Percentiles rank a stretch among this genome's conserved stretches.
Evolutionary conservation across 2,113 vertebrate genomes (phyloP).

Genomic region (Percina caprodes): DNA sequence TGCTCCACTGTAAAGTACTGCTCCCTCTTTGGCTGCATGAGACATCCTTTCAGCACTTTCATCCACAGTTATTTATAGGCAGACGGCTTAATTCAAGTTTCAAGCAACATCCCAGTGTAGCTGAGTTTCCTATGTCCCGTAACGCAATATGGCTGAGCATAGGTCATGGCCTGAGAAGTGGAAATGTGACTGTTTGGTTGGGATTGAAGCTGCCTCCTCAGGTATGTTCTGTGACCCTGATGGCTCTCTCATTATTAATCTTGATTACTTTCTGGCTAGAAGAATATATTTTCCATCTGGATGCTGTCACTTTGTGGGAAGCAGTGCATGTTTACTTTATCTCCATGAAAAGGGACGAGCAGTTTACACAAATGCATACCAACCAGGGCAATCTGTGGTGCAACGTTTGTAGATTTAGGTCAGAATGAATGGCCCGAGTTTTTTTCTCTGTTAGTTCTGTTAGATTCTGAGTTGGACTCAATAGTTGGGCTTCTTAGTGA

Average conservation of each 20-base stretch:
- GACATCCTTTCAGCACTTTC: slow-evolving; percentile 53
- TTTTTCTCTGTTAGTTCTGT: background rate
- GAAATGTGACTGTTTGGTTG: background rate
- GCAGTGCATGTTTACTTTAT: slow-evolving; percentile 45
- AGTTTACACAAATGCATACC: slow-evolving; percentile 51
- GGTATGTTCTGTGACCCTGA: slow-evolving; percentile 28
- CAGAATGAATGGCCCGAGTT: background rate
- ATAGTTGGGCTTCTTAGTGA: background rate
- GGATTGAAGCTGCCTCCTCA: slow-evolving; percentile 36
- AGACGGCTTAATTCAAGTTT: slow-evolving; percentile 61
- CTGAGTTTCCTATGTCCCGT: slow-evolving; percentile 47
- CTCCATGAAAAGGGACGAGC: slow-evolving; percentile 29
- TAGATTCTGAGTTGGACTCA: background rate
- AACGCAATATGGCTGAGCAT: slow-evolving; percentile 55
- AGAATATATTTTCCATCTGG: slow-evolving; percentile 52
- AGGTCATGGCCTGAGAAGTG: slow-evolving; percentile 48
- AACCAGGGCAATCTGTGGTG: slow-evolving; percentile 9
- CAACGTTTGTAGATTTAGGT: background rate
- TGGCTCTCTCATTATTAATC: slow-evolving; percentile 9
- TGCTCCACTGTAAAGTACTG: slow-evolving; percentile 49
- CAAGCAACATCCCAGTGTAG: slow-evolving; percentile 40
- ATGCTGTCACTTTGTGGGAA: slow-evolving; percentile 48
- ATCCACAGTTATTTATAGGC: slow-evolving; percentile 75
- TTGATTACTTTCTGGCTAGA: slow-evolving; percentile 32
- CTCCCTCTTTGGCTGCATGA: slow-evolving; percentile 67